Conservation (phyloP, 2,888 invertebrate species). For the Pachymerium ferrugineum region DNA sequence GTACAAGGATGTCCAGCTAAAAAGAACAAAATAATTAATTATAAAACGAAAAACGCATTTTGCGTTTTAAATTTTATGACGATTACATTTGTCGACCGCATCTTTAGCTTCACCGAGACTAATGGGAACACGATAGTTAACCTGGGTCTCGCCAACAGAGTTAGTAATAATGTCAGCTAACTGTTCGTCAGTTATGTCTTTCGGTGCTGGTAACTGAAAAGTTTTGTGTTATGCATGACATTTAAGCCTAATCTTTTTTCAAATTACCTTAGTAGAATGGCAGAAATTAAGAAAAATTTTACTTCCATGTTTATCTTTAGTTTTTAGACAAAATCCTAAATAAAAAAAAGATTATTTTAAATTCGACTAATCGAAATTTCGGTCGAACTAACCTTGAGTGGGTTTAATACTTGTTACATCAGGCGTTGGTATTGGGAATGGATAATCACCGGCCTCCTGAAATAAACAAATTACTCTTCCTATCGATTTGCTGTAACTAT, state of each 20-base stretch:
- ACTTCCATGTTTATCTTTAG: constrained; percentile 53
- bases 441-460: not conserved
- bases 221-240: not conserved
- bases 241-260: not conserved
- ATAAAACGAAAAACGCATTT: not conserved
- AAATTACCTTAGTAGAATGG: constrained; percentile 44
- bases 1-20: constrained; percentile 62
- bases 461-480: not conserved
- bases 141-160: constrained; percentile 60
- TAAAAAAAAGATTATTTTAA: not conserved
- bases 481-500: not conserved
- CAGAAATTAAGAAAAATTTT: constrained; percentile 85
- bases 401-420: not conserved
- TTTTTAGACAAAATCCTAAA: constrained; percentile 73
- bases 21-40: constrained; percentile 36
- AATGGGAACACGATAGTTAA: constrained; percentile 76
- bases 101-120: constrained; percentile 76
- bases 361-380: no score
- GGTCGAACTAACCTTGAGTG: no score
- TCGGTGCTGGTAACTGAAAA: constrained; percentile 42
- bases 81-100: constrained; percentile 65
- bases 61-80: not conserved
- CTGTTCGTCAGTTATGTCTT: constrained; percentile 53
- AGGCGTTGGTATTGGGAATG: not conserved
- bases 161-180: constrained; percentile 58